Base-by-base conservation (phyloP, 2,888 invertebrate genomes). In the Ophion slaviceki region DNA sequence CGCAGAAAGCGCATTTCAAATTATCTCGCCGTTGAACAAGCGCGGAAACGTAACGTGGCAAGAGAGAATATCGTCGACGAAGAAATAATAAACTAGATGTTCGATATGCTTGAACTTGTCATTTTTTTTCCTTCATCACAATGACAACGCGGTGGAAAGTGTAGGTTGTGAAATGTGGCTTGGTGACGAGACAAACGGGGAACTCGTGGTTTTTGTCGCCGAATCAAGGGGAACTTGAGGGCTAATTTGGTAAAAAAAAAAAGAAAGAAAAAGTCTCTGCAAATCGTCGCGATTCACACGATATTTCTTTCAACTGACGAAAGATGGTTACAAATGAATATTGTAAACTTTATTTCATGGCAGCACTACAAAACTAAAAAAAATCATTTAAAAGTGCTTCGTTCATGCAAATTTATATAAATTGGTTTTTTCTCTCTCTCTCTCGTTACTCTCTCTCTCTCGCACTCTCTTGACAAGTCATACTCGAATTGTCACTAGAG, bases 341-440 rank as follows among this genome's bases (percentile, higher is more conserved):
- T 88, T 89, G 88, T 92, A 91, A 88, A 91, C 86, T 92, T 92
- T 91, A 92, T 90, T 88, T 90, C 85, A 86, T 89, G 90, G 91
- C 90, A 89, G 88, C 89, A 88, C 89, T 92, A 92, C 91, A 92
- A 91, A 86, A 91, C 91, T 92, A 91, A 91, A 90, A 89, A 84
- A 90, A 53, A 79, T 79, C 53, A 40, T 80, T 82, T 86, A 90
- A 91, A 92, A 91, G 88, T 89, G 89, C 88, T 81, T 89, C 68
- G 67, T 82, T 82, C 92, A 91, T 91, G 91, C 92, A 91, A 91
- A 91, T 87, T 88, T 89, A 87, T 92, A 86, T 88, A 90, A 88
- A 90, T 75, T 87, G 71, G 57, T 74, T 82, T 74, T 72, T 57
- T 83, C 74, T 81, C 62, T 76, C 40, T 76, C 40, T 81, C 64